Percentiles rank a stretch among this genome's conserved stretches.
Conservation (phyloP, 1,140 invertebrate species). For the Zaprionus inermis region DNA sequence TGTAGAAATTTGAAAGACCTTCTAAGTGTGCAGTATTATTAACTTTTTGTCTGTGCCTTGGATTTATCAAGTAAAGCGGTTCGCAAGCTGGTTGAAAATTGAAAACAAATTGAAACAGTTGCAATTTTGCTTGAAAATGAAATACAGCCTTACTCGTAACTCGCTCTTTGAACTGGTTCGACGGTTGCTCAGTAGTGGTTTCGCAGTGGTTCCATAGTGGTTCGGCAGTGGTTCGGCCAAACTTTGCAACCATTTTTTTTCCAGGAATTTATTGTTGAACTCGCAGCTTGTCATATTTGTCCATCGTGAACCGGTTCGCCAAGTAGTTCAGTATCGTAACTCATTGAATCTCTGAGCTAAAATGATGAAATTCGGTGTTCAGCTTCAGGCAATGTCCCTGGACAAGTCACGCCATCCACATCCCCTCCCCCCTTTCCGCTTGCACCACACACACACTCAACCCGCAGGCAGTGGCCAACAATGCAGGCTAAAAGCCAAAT, state of each 20-base stretch:
- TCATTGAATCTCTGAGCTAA: background rate
- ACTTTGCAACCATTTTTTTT: no score
- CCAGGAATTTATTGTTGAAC: no score
- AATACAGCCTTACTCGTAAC: background rate
- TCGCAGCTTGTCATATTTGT: background rate
- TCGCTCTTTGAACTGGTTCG: background rate
- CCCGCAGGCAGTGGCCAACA: background rate
- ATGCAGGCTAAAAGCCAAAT: constrained; percentile 1
- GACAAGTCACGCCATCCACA: background rate
- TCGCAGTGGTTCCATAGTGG: no score
- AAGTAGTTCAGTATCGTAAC: background rate
- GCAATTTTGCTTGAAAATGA: no score
- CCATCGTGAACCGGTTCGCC: background rate
- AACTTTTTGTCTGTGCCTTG: background rate
- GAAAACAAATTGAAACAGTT: no score
- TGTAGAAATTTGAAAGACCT: background rate
- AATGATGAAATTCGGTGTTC: background rate
- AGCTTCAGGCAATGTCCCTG: background rate
- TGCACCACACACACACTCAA: background rate
- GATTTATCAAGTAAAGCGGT: no score
- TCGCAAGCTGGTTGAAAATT: background rate
- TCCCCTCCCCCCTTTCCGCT: no score
- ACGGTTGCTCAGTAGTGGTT: background rate
- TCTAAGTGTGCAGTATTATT: background rate
- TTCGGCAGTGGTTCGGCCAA: no score